Evolutionary conservation across 2,888 invertebrate species (phyloP).

Genomic region (Nymphalis polychloros): DNA sequence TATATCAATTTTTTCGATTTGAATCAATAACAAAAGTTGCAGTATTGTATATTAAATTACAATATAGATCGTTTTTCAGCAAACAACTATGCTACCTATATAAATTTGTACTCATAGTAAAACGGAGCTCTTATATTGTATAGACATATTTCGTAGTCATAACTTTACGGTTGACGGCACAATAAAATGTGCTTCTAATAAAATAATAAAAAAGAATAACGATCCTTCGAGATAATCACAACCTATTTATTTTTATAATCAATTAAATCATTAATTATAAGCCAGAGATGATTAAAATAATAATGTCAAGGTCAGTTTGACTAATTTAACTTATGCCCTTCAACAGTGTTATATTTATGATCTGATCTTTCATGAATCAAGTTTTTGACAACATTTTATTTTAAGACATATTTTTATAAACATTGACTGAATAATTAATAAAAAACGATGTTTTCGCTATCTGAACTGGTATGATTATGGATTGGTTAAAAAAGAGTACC

Average conservation of each 20-base stretch:
- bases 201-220: slow-evolving; percentile 16
- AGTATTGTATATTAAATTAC: too few species aligned
- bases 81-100: too few species aligned
- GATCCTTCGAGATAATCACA: slow-evolving; percentile 15
- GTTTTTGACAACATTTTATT: too few species aligned
- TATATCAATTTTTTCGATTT: too few species aligned
- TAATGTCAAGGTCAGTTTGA: slow-evolving; percentile 27
- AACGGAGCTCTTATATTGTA: not conserved
- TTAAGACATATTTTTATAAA: too few species aligned
- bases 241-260: slow-evolving; percentile 31
- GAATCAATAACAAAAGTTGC: too few species aligned
- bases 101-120: too few species aligned
- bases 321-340: slow-evolving; percentile 17
- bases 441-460: too few species aligned
- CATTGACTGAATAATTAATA: too few species aligned
- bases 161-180: slow-evolving; percentile 10
- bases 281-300: slow-evolving; percentile 18
- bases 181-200: slow-evolving; percentile 27
- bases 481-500: too few species aligned
- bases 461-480: too few species aligned
- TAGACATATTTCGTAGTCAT: slow-evolving; percentile 2
- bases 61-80: too few species aligned
- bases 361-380: not conserved
- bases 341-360: not conserved
- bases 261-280: slow-evolving; percentile 32